Evolutionary conservation across 2,113 vertebrate species (phyloP).

Genomic region (Ibidorhyncha struthersii): DNA sequence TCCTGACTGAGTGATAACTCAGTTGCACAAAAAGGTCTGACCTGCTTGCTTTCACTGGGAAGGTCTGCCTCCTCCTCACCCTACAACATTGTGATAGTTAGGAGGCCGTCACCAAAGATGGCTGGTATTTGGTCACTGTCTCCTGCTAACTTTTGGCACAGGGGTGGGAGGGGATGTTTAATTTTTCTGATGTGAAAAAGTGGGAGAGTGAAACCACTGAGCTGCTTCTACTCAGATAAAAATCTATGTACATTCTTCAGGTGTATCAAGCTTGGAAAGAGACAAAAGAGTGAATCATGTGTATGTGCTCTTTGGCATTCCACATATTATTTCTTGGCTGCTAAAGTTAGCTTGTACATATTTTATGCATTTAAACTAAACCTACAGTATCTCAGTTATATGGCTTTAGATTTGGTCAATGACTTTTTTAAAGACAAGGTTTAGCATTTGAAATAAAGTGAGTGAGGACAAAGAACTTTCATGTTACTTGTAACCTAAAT

Average conservation of each 20-base stretch:
- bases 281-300: not conserved
- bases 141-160: not conserved
- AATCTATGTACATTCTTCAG: not conserved
- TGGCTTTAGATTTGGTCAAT: not conserved
- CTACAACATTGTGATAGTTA: not conserved
- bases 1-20: not conserved
- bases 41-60: not conserved
- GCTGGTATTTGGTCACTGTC: not conserved
- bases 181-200: not conserved
- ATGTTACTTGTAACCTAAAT: not conserved
- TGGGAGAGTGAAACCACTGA: not conserved
- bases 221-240: not conserved
- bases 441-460: constrained; percentile 12
- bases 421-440: not conserved
- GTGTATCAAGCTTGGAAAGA: not conserved
- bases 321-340: not conserved
- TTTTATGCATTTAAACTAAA: not conserved
- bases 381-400: not conserved
- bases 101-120: not conserved
- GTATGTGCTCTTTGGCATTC: not conserved
- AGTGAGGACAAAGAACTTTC: not conserved
- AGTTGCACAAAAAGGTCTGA: not conserved
- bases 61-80: not conserved
- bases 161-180: not conserved
- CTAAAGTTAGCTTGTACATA: not conserved